Evolutionary conservation across 2,113 vertebrate genomes (phyloP).

Genomic region (Herpetotheres cachinnans): DNA sequence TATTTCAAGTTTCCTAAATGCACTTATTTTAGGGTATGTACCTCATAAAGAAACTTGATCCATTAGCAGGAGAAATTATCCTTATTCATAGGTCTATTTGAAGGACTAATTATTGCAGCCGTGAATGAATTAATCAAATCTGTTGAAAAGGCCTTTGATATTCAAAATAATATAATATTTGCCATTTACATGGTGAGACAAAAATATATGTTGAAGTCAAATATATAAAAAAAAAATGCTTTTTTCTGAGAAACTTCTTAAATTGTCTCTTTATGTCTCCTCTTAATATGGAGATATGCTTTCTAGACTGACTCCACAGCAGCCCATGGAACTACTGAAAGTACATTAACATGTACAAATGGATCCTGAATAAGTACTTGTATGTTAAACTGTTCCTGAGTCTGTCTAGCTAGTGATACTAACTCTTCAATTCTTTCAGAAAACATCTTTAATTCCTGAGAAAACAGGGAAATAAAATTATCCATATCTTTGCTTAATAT

Average conservation of each 20-base stretch:
- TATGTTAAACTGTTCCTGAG: background rate
- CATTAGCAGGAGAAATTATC: background rate
- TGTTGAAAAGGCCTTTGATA: background rate
- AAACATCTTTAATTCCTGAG: background rate
- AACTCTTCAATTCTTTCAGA: background rate
- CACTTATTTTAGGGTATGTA: background rate
- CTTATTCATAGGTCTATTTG: background rate
- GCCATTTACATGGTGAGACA: background rate
- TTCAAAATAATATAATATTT: background rate
- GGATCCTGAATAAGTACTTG: background rate
- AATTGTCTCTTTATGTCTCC: background rate
- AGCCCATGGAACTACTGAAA: background rate
- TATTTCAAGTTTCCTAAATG: background rate
- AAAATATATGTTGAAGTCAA: background rate
- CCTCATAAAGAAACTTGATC: background rate
- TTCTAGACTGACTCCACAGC: background rate
- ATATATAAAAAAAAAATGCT: background rate
- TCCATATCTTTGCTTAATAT: background rate
- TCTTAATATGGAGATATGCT: background rate
- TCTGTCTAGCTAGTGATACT: background rate
- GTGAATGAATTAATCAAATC: background rate
- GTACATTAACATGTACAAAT: background rate
- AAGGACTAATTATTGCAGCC: background rate
- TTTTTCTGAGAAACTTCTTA: background rate
- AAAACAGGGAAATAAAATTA: background rate